A percentile compares a stretch with the other conserved stretches of the same genome.
These are phyloP conservation scores for Agapornis roseicollis DNA, from an alignment of 2,113 vertebrate species.

Conservation along the genomic window DNA sequence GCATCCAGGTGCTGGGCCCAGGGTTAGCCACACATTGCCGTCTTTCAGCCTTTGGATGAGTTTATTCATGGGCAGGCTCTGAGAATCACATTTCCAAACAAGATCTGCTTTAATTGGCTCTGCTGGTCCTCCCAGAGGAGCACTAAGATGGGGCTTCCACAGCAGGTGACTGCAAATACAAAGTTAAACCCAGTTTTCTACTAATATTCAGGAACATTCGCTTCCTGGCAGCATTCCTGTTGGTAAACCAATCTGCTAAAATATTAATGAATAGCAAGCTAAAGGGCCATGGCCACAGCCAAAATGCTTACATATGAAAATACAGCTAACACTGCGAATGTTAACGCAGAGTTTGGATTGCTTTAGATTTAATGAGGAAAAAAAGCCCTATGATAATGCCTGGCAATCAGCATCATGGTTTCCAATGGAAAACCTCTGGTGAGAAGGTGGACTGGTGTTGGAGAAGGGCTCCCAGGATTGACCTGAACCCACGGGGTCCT, in stretches of 20 bases:
- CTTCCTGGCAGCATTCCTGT: constrained; percentile 28
- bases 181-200: background rate
- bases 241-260: constrained; percentile 51
- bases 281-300: background rate
- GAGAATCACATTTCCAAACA: background rate
- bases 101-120: background rate
- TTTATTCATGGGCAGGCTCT: background rate
- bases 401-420: background rate
- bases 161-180: background rate
- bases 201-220: constrained; percentile 30
- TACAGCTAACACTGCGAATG: background rate
- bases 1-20: background rate
- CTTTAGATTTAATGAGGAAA: background rate
- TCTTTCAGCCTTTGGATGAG: background rate
- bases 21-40: background rate
- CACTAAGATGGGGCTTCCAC: background rate
- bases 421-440: background rate
- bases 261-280: constrained; percentile 40
- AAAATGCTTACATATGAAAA: background rate
- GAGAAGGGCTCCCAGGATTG: background rate
- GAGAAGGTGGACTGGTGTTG: background rate
- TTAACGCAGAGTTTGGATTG: background rate
- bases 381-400: accelerated
- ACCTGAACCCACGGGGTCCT: accelerated
- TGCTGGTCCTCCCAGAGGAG: background rate